phyloP scores from a whole-genome alignment of 2,113 vertebrate species.

The Equus przewalskii region DNA sequence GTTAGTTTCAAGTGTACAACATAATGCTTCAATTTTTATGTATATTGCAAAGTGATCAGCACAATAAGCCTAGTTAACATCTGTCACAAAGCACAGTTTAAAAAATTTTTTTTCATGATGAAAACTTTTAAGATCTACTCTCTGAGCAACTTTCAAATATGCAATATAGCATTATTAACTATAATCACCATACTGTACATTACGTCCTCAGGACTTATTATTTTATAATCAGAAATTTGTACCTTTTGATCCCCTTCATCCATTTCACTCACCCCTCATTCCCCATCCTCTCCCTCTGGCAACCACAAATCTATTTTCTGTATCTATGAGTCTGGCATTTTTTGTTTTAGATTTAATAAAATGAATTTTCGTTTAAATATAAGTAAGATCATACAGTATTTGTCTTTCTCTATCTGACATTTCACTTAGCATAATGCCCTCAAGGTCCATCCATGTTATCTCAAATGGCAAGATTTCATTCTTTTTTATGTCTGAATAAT shows the following conservation, averaged over 20 bases:
- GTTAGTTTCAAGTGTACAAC: not conserved
- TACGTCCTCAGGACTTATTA: not conserved
- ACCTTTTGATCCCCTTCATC: not conserved
- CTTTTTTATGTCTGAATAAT: not conserved
- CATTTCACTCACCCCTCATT: fast-evolving
- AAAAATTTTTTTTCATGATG: not conserved
- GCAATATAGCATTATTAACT: no score
- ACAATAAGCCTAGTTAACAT: not conserved
- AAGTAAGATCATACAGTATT: not conserved
- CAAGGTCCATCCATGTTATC: not conserved
- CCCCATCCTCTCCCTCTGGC: not conserved
- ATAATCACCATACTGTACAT: not conserved
- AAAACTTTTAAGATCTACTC: not conserved
- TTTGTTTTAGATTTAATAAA: not conserved
- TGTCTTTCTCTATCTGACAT: not conserved
- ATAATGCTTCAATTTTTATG: not conserved
- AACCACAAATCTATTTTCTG: not conserved
- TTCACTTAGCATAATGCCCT: not conserved
- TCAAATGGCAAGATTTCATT: not conserved
- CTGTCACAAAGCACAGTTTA: not conserved
- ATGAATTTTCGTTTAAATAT: not conserved
- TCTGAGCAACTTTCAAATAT: not conserved
- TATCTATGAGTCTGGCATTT: not conserved
- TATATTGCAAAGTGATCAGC: not conserved
- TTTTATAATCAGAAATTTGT: not conserved